phyloP scores from a whole-genome alignment of 2,113 vertebrate species.

The Solea solea region DNA sequence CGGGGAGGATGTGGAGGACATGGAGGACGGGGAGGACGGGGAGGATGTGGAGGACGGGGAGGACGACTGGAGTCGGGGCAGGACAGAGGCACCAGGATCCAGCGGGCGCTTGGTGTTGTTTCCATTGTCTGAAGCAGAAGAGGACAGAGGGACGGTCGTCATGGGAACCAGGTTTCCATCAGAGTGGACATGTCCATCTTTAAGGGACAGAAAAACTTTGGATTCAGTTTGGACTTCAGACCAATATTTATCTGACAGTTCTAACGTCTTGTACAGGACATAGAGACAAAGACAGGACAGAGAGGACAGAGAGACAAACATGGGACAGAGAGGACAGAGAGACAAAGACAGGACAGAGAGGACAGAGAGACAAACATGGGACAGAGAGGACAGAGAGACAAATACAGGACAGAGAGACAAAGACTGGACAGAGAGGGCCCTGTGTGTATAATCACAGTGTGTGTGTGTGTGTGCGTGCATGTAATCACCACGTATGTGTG shows the following conservation, averaged over 20 bases:
- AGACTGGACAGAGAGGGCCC: too few species aligned
- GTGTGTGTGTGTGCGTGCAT: background rate
- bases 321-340: too few species aligned
- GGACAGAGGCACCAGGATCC: conserved; percentile 38
- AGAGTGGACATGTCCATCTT: too few species aligned
- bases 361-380: too few species aligned
- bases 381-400: too few species aligned
- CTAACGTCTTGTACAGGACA: too few species aligned
- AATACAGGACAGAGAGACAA: background rate
- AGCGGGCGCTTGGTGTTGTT: conserved; percentile 42
- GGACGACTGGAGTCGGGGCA: conserved; percentile 59
- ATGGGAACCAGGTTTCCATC: conserved; percentile 18
- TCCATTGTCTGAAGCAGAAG: conserved; percentile 66
- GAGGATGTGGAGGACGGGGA: conserved; percentile 32
- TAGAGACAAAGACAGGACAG: too few species aligned
- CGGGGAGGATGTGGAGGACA: conserved; percentile 36
- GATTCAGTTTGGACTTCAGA: conserved; percentile 3
- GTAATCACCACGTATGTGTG: background rate
- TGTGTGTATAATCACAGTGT: too few species aligned
- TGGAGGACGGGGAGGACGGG: conserved; percentile 9
- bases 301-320: background rate
- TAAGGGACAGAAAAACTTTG: too few species aligned
- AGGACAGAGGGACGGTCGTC: conserved; percentile 48
- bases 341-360: too few species aligned
- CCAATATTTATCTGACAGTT: too few species aligned